Percentiles rank a stretch among this genome's conserved stretches.
Conservation (phyloP, 2,113 vertebrate genomes). For the Neoarius graeffei region DNA sequence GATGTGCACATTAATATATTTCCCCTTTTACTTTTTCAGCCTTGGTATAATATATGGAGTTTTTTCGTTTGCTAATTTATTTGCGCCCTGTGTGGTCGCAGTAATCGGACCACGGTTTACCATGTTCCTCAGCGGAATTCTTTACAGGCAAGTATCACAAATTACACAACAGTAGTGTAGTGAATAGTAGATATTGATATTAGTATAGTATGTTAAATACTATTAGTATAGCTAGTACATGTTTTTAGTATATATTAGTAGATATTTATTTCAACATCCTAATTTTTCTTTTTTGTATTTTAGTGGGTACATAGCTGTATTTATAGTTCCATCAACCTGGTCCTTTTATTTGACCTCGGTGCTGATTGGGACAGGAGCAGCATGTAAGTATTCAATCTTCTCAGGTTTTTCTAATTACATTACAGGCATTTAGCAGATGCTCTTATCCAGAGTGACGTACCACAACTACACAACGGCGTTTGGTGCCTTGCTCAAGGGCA, state of each 20-base stretch:
- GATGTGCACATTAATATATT: not conserved
- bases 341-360: conserved; percentile 93
- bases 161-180: not conserved
- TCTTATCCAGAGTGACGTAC: too few species aligned
- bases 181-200: not conserved
- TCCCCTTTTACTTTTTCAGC: conserved; percentile 64
- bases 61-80: conserved; percentile 90
- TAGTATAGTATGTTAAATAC: too few species aligned
- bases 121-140: conserved; percentile 91
- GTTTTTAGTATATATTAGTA: not conserved
- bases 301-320: conserved; percentile 88
- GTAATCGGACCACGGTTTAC: conserved; percentile 82
- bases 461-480: too few species aligned
- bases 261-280: not conserved
- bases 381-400: conserved; percentile 77
- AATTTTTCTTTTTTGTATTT: conserved; percentile 51
- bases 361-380: conserved; percentile 90
- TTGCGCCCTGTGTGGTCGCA: conserved; percentile 85
- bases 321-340: conserved; percentile 89
- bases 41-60: conserved; percentile 96
- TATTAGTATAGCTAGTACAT: too few species aligned
- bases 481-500: too few species aligned
- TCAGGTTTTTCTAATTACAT: not conserved
- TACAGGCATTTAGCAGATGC: too few species aligned
- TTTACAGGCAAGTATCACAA: conserved; percentile 84